phyloP scores from a whole-genome alignment of 2,797 vertebrate genomes.

The Bradypus variegatus region DNA sequence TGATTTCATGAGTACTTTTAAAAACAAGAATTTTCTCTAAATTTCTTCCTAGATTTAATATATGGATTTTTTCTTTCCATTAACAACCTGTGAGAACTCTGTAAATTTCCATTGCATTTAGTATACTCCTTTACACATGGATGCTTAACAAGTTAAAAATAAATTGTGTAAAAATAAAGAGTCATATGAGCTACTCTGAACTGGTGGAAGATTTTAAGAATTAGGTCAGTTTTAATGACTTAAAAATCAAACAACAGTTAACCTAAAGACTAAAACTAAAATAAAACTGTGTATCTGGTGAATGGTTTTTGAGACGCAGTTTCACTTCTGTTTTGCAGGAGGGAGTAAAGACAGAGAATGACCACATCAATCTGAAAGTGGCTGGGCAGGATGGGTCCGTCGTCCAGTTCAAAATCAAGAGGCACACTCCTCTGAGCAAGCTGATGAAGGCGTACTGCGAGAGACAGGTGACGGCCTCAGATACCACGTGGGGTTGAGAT shows the following conservation, averaged over 20 bases:
- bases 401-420: slow-evolving; percentile 92
- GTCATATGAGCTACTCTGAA: not conserved
- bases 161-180: not conserved
- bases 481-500: too few relatives aligned
- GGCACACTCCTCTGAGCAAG: slow-evolving; percentile 88
- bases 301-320: not conserved
- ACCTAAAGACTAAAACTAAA: not conserved
- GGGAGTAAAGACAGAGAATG: slow-evolving; percentile 90
- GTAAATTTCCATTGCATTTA: not conserved
- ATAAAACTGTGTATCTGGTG: too few relatives aligned
- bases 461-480: slow-evolving; percentile 79
- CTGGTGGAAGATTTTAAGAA: not conserved
- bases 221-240: not conserved
- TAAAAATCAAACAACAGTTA: not conserved
- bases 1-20: not conserved
- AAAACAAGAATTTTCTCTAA: not conserved
- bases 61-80: not conserved
- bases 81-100: not conserved
- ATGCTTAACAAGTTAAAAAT: not conserved
- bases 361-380: slow-evolving; percentile 90
- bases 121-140: not conserved
- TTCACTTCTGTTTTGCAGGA: slow-evolving; percentile 70
- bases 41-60: not conserved
- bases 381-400: slow-evolving; percentile 89
- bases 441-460: slow-evolving; percentile 93